phyloP scores from a whole-genome alignment of 1,140 invertebrate genomes.

The Lordiphosa collinella region DNA sequence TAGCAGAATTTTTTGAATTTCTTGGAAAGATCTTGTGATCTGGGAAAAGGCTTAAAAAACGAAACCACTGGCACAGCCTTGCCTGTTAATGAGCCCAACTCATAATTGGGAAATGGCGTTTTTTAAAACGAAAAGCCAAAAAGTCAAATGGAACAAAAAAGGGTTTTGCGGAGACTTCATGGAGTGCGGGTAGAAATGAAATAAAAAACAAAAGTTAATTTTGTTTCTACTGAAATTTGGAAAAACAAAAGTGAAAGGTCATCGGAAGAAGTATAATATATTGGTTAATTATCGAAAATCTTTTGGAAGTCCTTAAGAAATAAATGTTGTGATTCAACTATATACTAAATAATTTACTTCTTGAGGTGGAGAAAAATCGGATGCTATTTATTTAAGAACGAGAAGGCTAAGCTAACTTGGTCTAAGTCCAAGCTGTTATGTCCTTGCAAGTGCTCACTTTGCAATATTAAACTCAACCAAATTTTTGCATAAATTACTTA shows the following conservation, averaged over 20 bases:
- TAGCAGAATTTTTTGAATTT: slow-evolving; percentile 44
- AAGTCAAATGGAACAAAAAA: slow-evolving; percentile 52
- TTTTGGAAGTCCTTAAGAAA: not conserved
- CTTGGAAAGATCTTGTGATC: slow-evolving; percentile 28
- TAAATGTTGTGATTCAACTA: not conserved
- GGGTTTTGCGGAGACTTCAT: slow-evolving; percentile 18
- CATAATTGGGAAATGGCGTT: slow-evolving; percentile 12
- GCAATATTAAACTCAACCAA: no score
- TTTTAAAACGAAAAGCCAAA: slow-evolving; percentile 68
- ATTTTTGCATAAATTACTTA: no score
- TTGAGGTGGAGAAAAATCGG: no score
- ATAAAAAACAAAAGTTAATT: slow-evolving; percentile 51
- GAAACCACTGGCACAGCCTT: slow-evolving; percentile 27
- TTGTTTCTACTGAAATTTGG: slow-evolving; percentile 17
- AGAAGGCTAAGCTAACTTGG: no score
- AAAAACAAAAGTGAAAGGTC: not conserved
- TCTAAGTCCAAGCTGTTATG: no score
- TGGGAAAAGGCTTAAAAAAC: slow-evolving; percentile 65
- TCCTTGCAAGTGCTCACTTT: no score
- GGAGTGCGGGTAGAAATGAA: slow-evolving; percentile 8
- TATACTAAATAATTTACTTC: not conserved
- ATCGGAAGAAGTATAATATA: no score
- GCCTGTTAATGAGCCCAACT: slow-evolving; percentile 12
- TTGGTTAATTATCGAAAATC: no score
- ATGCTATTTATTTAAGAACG: no score